Percentiles rank a stretch among this genome's conserved stretches.
phyloP scores from a whole-genome alignment of 2,888 invertebrate species.

The Pammene fasciana region DNA sequence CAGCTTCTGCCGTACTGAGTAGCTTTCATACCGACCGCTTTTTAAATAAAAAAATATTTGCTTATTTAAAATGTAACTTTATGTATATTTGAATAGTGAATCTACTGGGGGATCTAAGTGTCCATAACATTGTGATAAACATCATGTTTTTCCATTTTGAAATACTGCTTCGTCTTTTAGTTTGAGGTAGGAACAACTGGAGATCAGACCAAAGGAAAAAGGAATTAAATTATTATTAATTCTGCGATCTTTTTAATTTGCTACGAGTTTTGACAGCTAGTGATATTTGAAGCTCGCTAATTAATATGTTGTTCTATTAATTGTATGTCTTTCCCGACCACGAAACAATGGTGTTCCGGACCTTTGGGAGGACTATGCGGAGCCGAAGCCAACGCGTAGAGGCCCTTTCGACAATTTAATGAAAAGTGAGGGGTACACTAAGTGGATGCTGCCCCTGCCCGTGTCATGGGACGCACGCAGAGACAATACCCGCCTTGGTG shows the following conservation, averaged over 20 bases:
- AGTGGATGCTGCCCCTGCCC: too few relatives aligned
- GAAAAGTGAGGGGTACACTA: too few relatives aligned
- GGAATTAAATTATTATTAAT: not conserved
- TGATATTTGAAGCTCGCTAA: not conserved
- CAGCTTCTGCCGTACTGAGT: slow-evolving; percentile 37
- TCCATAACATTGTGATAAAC: slow-evolving; percentile 83
- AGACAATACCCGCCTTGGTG: too few relatives aligned
- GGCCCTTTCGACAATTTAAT: too few relatives aligned
- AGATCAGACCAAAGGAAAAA: not conserved
- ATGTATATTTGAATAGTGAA: slow-evolving; percentile 80
- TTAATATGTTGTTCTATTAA: too few relatives aligned
- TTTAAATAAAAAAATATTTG: slow-evolving; percentile 70
- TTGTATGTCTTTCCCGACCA: too few relatives aligned
- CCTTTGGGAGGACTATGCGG: too few relatives aligned
- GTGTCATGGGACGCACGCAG: too few relatives aligned
- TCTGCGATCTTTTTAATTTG: not conserved
- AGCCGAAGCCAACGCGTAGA: too few relatives aligned
- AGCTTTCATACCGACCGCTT: slow-evolving; percentile 70
- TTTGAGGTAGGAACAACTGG: slow-evolving; percentile 53
- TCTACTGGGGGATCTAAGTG: slow-evolving; percentile 74
- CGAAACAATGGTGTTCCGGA: too few relatives aligned
- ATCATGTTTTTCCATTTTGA: slow-evolving; percentile 78
- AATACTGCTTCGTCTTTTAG: slow-evolving; percentile 70
- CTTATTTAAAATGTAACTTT: slow-evolving; percentile 77
- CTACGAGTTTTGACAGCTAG: not conserved